Evolutionary conservation across 1,140 invertebrate species (phyloP).

Genomic region (Agrypnia vestita): DNA sequence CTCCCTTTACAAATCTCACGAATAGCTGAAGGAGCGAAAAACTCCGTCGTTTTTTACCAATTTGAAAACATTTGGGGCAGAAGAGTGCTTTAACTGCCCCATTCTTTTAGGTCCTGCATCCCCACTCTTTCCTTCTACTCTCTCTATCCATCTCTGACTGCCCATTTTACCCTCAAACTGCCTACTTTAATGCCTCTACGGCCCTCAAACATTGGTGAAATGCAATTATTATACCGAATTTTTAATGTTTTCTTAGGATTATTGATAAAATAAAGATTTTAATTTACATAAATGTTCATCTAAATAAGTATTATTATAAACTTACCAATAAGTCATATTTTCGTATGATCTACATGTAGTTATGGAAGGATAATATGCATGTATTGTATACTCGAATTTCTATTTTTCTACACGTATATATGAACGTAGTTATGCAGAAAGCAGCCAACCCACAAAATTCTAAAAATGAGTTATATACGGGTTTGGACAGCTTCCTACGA

Average conservation of each 20-base stretch:
- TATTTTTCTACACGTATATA: too few relatives aligned
- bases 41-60: conserved; percentile 47
- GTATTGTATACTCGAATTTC: too few relatives aligned
- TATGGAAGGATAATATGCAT: too few relatives aligned
- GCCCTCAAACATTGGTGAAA: conserved; percentile 14
- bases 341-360: too few relatives aligned
- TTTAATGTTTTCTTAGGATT: not conserved
- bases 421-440: too few relatives aligned
- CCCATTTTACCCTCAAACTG: conserved; percentile 46
- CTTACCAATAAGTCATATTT: too few relatives aligned
- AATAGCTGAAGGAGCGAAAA: conserved; percentile 31
- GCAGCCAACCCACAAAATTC: too few relatives aligned
- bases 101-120: conserved; percentile 34
- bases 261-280: too few relatives aligned
- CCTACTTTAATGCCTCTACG: conserved; percentile 20
- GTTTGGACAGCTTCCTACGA: too few relatives aligned
- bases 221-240: not conserved
- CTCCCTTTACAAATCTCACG: conserved; percentile 31
- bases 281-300: not conserved
- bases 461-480: too few relatives aligned
- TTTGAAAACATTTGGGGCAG: conserved; percentile 48
- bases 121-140: conserved; percentile 17
- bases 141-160: conserved; percentile 54
- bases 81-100: conserved; percentile 44
- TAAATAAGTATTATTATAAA: too few relatives aligned